These are phyloP conservation scores for Sinocyclocheilus maitianheensis DNA, from an alignment of 2,113 vertebrate species.

Conservation along the genomic window DNA sequence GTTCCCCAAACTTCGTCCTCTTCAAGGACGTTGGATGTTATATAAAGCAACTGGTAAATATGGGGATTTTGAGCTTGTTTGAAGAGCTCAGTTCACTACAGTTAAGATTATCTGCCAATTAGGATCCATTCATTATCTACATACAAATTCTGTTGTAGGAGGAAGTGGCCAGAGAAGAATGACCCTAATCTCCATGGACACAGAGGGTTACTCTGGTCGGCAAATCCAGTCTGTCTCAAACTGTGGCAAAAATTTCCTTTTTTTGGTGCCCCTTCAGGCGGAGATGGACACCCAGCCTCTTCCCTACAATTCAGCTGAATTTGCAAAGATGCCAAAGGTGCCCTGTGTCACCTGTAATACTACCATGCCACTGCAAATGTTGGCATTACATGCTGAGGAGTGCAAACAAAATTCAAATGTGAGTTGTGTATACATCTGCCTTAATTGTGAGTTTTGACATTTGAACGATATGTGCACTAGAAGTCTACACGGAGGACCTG, in stretches of 20 bases:
- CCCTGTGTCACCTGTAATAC: constrained; percentile 29
- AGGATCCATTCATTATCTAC: neutral
- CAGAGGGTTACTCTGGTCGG: too few species aligned
- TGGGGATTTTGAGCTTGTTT: neutral
- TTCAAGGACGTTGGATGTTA: constrained; percentile 31
- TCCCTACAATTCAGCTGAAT: too few species aligned
- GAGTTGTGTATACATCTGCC: neutral
- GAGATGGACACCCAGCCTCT: too few species aligned
- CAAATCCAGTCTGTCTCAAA: too few species aligned
- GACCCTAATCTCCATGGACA: neutral
- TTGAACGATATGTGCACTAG: too few species aligned
- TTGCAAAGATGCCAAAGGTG: constrained; percentile 16
- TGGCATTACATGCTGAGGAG: neutral
- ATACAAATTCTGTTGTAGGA: constrained; percentile 31
- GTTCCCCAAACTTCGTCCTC: constrained; percentile 22
- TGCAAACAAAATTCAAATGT: neutral
- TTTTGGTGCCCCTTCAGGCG: too few species aligned
- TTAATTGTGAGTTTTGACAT: neutral
- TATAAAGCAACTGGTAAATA: constrained; percentile 33
- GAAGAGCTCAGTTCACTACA: neutral
- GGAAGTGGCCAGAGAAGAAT: constrained; percentile 38
- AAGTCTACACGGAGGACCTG: too few species aligned
- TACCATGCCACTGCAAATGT: constrained; percentile 29
- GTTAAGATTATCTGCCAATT: neutral
- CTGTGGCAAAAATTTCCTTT: too few species aligned